phyloP scores from a whole-genome alignment of 2,113 vertebrate species.

The Lates calcarifer region DNA sequence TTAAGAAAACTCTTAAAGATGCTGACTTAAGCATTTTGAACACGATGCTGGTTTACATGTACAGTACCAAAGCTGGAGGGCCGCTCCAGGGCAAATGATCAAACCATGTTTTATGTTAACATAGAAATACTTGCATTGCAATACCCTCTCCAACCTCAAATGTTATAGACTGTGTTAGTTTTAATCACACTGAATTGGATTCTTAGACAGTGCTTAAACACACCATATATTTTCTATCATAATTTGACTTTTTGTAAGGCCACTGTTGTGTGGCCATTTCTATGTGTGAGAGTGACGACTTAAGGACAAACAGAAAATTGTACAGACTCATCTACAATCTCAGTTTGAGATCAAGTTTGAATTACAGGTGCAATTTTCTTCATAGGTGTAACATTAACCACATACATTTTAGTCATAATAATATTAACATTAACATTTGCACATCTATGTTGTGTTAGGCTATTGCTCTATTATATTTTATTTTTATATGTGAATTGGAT shows the following conservation, averaged over 20 bases:
- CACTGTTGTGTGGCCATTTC: background rate
- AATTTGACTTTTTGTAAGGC: background rate
- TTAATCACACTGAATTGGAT: slow-evolving; percentile 11
- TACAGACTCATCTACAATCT: too few species aligned
- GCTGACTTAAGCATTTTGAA: slow-evolving; percentile 71
- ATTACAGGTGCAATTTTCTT: background rate
- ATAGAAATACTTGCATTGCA: slow-evolving; percentile 52
- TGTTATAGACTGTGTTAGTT: slow-evolving; percentile 20
- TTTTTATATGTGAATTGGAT: too few species aligned
- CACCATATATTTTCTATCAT: background rate
- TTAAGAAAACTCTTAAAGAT: slow-evolving; percentile 65
- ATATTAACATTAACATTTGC: background rate
- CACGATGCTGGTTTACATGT: slow-evolving; percentile 62
- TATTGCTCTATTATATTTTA: too few species aligned
- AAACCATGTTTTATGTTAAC: slow-evolving; percentile 69
- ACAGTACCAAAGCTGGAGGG: slow-evolving; percentile 59
- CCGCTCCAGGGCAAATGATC: slow-evolving; percentile 68
- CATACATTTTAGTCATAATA: background rate
- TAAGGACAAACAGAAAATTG: too few species aligned
- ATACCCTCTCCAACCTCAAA: slow-evolving; percentile 15
- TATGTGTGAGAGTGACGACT: background rate
- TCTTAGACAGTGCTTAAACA: slow-evolving; percentile 5
- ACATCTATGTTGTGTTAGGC: too few species aligned
- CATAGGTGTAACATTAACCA: background rate
- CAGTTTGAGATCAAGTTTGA: background rate